Evolutionary conservation across 2,797 vertebrate genomes (phyloP).

Genomic region (Sebastes minor): DNA sequence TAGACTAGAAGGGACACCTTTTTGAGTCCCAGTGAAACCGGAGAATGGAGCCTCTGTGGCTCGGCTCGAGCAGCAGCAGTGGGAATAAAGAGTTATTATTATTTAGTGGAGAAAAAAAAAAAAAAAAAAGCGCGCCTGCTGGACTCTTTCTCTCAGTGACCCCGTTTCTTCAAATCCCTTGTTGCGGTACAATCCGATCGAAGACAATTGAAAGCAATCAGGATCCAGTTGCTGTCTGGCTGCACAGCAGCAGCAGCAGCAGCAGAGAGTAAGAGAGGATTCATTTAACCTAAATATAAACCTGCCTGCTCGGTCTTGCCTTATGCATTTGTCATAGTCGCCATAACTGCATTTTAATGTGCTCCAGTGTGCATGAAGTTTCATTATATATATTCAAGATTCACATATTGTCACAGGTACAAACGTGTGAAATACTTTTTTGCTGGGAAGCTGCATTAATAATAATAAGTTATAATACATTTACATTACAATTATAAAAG

Average conservation of each 20-base stretch:
- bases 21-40: constrained; percentile 66
- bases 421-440: background rate
- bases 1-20: constrained; percentile 38
- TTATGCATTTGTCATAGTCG: constrained; percentile 50
- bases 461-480: too few relatives aligned
- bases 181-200: constrained; percentile 75
- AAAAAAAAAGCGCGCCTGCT: constrained; percentile 34
- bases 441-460: too few relatives aligned
- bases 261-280: constrained; percentile 39
- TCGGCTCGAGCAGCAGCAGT: background rate
- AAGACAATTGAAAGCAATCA: constrained; percentile 80
- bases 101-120: constrained; percentile 15
- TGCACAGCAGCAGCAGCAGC: constrained; percentile 57
- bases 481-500: too few relatives aligned
- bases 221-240: constrained; percentile 78
- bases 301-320: constrained; percentile 33
- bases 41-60: constrained; percentile 67
- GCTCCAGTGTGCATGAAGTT: constrained; percentile 16
- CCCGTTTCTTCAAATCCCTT: constrained; percentile 74
- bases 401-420: too few relatives aligned
- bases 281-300: constrained; percentile 76
- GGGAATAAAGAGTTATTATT: constrained; percentile 58
- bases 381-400: background rate
- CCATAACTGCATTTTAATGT: constrained; percentile 42
- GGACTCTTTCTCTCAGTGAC: constrained; percentile 72